Evolutionary conservation across 2,113 vertebrate genomes (phyloP).

Genomic region (Cyanocitta stelleri): DNA sequence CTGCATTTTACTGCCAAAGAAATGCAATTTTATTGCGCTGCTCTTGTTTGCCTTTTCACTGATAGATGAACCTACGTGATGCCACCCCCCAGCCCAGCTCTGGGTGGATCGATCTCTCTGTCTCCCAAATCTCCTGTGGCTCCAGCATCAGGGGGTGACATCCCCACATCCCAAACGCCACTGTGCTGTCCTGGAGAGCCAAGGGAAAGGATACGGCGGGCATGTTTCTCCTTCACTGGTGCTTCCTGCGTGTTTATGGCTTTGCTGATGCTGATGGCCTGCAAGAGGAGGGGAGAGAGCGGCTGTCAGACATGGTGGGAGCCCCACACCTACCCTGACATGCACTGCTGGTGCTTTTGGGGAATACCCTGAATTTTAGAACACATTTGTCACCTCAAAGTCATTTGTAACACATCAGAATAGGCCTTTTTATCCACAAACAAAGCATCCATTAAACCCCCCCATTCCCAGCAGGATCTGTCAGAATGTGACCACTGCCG

Average conservation of each 20-base stretch:
- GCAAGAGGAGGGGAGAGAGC: neutral
- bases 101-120: accelerated
- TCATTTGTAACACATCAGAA: neutral
- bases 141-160: neutral
- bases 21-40: neutral
- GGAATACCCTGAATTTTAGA: neutral
- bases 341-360: neutral
- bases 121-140: neutral
- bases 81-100: neutral
- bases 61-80: accelerated
- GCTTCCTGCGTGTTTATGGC: constrained; percentile 90
- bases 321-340: accelerated
- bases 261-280: constrained; percentile 98
- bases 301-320: neutral
- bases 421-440: neutral
- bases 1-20: neutral
- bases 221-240: constrained; percentile 97
- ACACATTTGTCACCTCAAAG: neutral
- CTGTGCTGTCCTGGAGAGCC: accelerated
- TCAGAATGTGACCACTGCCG: accelerated
- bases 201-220: constrained; percentile 88
- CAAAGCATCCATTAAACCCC: neutral
- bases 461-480: neutral
- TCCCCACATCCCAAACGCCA: neutral
- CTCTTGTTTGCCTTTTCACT: neutral